phyloP scores from a whole-genome alignment of 2,797 vertebrate genomes.

The Leptodactylus fallax region DNA sequence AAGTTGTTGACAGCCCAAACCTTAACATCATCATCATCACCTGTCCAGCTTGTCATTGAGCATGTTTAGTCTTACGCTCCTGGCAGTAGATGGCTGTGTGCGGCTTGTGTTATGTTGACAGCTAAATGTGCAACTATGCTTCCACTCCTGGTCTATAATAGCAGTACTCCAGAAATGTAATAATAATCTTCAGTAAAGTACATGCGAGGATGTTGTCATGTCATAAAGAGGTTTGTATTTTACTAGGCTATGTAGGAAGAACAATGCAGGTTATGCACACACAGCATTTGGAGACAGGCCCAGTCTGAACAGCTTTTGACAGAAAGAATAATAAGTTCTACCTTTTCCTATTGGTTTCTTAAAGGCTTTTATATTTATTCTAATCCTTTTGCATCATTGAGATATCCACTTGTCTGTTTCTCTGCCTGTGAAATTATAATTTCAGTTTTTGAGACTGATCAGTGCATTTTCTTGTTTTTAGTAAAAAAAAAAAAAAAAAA shows the following conservation, averaged over 20 bases:
- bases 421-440: too few relatives aligned
- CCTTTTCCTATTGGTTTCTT: too few relatives aligned
- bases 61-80: background rate
- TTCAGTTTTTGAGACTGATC: too few relatives aligned
- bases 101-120: conserved; percentile 9
- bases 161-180: background rate
- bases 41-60: conserved; percentile 13
- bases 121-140: background rate
- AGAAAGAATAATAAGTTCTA: too few relatives aligned
- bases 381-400: too few relatives aligned
- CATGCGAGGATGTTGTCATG: background rate
- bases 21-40: background rate
- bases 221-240: background rate
- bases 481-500: too few relatives aligned
- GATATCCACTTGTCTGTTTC: too few relatives aligned
- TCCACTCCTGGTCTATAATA: background rate
- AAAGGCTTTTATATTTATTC: too few relatives aligned
- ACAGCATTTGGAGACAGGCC: background rate
- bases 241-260: background rate
- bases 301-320: background rate
- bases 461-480: too few relatives aligned
- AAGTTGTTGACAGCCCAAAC: background rate
- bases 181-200: conserved; percentile 22
- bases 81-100: conserved; percentile 8
- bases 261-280: background rate